These are phyloP conservation scores for Doryteuthis pealeii DNA, from an alignment of 1,140 invertebrate genomes.

Conservation along the genomic window DNA sequence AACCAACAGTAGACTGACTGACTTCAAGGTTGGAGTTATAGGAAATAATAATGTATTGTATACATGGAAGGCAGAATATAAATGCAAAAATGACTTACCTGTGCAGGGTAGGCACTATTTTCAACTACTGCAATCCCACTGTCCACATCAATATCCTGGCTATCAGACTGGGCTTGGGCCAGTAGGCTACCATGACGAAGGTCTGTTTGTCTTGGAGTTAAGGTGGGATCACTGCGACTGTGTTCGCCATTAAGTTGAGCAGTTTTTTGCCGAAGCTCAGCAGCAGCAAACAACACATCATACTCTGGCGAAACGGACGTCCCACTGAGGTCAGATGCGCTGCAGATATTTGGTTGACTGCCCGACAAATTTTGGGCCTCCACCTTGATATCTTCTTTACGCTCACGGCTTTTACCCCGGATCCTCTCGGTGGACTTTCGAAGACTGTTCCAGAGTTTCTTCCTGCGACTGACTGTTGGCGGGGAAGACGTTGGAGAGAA, in stretches of 20 bases:
- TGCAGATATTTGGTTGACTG: constrained; percentile 8
- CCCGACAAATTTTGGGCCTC: background rate
- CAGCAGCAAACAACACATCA: constrained; percentile 2
- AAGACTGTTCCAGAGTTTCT: constrained; percentile 5
- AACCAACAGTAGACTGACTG: too few species aligned
- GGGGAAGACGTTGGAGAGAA: background rate
- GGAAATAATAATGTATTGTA: too few species aligned
- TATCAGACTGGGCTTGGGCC: background rate
- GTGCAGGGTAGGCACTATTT: background rate
- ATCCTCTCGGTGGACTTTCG: constrained; percentile 7
- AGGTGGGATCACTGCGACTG: constrained; percentile 1
- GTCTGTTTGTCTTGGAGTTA: background rate
- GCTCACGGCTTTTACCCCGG: constrained; percentile 4
- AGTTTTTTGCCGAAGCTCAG: background rate
- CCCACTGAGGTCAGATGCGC: background rate
- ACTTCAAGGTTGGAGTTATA: too few species aligned
- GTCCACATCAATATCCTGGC: constrained; percentile 1
- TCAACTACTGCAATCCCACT: constrained; percentile 3
- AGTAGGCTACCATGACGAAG: background rate
- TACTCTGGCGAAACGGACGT: background rate
- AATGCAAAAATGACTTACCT: background rate
- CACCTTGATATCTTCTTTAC: background rate
- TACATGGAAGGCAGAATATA: too few species aligned
- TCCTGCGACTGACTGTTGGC: background rate
- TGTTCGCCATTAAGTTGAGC: background rate